Base-by-base conservation (phyloP, 2,888 invertebrate species). In the Morinoia aosen region DNA sequence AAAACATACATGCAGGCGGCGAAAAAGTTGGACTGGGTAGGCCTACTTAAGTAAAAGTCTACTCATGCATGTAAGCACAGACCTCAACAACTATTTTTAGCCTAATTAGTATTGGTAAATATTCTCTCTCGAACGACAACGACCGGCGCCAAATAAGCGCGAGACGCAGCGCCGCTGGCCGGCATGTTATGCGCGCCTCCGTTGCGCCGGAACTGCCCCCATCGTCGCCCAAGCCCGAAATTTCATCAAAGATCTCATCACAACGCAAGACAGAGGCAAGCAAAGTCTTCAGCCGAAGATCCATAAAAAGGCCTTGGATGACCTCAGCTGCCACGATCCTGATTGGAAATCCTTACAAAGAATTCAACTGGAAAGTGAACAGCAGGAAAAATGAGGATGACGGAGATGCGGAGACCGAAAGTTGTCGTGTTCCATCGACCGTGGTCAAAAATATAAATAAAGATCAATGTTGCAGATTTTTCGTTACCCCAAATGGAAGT, bases 271-370 rank as follows among this genome's bases (percentile, higher is more conserved):
- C 25, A 76, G 76, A 76, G 8, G 25, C 76, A 76, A 76, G 76
- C 76, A 33, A 76, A 76, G 76, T 76, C 76, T 76, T 76, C 76
- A 76, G 76, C 76, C 76, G 25, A 76, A 76, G 76, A 76, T 76
- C 33, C 76, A 76, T 76, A 76, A 76, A 76, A 76, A 76, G 25
- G 76, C 76, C 76, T 76, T 76, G 25, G 76, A 76, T 33, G 76
- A 76, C 90, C 48, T 40, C 48, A 90, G 90, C 90, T 90, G 90
- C 90, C 90, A 10, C 40, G 90, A 90, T 48, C 90, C 48, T 90
- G 40, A 90, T 90, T 90, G 90, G 90, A 90, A 90, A 14, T 39
- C 90, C 90, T 90, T 90, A 48, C 90, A 90, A 90, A 48, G 48
- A 90, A 40, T 90, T 90, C 14, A 90, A 90, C 90, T 90, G 90